Evolutionary conservation across 1,140 invertebrate species (phyloP), one percentile per base, ranked within the genome.

Genomic region (Nasonia giraulti): DNA sequence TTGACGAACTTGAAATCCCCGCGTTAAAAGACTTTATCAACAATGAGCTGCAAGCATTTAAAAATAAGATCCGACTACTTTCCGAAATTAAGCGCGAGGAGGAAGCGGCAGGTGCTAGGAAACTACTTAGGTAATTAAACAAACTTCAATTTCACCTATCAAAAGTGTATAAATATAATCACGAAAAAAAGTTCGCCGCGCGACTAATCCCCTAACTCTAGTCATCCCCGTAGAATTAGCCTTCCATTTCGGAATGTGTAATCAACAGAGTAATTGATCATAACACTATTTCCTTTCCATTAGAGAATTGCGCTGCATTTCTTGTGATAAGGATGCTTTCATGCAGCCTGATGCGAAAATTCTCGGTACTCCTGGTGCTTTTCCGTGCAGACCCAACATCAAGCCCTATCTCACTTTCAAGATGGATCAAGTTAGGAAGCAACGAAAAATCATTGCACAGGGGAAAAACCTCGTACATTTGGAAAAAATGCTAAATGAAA

Each of bases 231-330:
- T 37, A 27, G 12, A 74, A 74, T 74, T 74, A 33, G 44, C 33
- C 27, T 74, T 44, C 14, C 37, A 68, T 78, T 78, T 79, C 31
- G 27, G n/a, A 77, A 77, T 20, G 50, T 74, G 8, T 50, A 73
- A 69, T 80, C 33, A 27, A 62, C 55, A 6, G 6, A 17, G 37
- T 68, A 40, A 68, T 40, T 80, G 8, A 23, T 40, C 37, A 62
- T 82, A 11, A 81, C 82, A 23, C 20, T 78, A 17, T 8, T 78
- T 71, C 20, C 31, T 85, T 76, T 86, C 12, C 82, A 84, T 81
- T 87, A 95, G 95, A 87, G 95, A 96, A 79, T 92, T 96, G 2
- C 95, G 96, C 76, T 97, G 96, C 87, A 94, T 97, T 89, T 96
- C 96, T 0, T 97, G 96, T 87, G 95, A 96, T 86, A 95, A 95